A percentile compares a stretch with the other conserved stretches of the same genome.
These are phyloP conservation scores for Galaxias olidus DNA, from an alignment of 2,797 vertebrate species.

Conservation along the genomic window DNA sequence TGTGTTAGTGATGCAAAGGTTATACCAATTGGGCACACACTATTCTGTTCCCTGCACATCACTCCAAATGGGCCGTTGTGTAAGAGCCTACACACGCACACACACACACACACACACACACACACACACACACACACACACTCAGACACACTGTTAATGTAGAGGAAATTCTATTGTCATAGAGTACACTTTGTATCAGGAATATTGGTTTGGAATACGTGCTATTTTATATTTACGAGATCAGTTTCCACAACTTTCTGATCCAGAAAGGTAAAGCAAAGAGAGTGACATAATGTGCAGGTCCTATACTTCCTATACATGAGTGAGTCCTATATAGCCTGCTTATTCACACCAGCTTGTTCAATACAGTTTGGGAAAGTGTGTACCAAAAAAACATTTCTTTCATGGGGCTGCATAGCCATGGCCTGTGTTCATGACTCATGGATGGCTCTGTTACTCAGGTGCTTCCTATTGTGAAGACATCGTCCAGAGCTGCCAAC, in stretches of 20 bases:
- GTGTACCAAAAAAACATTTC: no score
- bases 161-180: constrained; percentile 15
- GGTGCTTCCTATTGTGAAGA: no score
- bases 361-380: no score
- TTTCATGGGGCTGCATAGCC: no score
- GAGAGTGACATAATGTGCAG: no score
- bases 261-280: not conserved
- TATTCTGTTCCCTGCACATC: constrained; percentile 30
- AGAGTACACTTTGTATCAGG: constrained; percentile 23
- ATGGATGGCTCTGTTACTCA: no score
- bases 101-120: not conserved
- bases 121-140: constrained; percentile 8
- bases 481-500: no score
- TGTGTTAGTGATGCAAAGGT: constrained; percentile 51
- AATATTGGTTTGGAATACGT: constrained; percentile 8
- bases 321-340: no score
- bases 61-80: constrained; percentile 29
- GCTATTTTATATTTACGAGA: no score
- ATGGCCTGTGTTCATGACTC: no score
- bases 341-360: not conserved
- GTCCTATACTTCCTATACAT: no score
- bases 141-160: not conserved
- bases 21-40: constrained; percentile 36
- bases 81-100: constrained; percentile 34
- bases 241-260: constrained; percentile 13